Base-by-base conservation (phyloP, 1,140 invertebrate genomes). In the Sarcophaga peregrina region DNA sequence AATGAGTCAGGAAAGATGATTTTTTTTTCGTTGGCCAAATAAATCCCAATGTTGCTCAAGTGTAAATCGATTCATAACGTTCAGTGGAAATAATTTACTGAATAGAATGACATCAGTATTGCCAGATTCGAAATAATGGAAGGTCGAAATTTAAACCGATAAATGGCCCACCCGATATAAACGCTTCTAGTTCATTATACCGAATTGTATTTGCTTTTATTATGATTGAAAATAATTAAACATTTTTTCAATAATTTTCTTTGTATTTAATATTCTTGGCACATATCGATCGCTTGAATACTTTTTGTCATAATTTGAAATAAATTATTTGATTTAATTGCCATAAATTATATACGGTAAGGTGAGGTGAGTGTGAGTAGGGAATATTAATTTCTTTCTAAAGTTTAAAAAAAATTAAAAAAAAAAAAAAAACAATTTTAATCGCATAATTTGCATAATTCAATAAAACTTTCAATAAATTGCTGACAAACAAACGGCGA, bases 391-490 rank as follows among this genome's bases (percentile, higher is more conserved):
- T 68, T 68, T 37, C 25, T 37, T 37, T 37, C 15, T 58, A 58
- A 58, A n/a, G n/a, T 58, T 58, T 15, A 13, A 15, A 13, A 58
- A 58, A 58, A 5, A 58, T 58, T 15, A 0, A 13, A 11, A 11
- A 58, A 58, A 58, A 8, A 68, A 68, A 68, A 7, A n/a, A n/a
- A n/a, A n/a, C n/a, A n/a, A 37, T 37, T 37, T 37, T 20, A 8
- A 25, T 8, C 62, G 10, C n/a, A 68, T 68, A 68, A 68, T 68
- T 68, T 68, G 62, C 62, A 68, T 68, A 68, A 68, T 68, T 68
- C 8, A 68, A 68, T 9, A 37, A 37, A 37, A 37, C 4, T 37
- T 37, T 37, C 1, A 37, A 37, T 37, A 37, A 37, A 37, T 37
- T 37, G 25, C 25, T 37, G 1, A 37, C 25, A 37, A 37, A 37